Evolutionary conservation across 2,888 invertebrate species (phyloP).

Genomic region (Agonopterix heracliana): DNA sequence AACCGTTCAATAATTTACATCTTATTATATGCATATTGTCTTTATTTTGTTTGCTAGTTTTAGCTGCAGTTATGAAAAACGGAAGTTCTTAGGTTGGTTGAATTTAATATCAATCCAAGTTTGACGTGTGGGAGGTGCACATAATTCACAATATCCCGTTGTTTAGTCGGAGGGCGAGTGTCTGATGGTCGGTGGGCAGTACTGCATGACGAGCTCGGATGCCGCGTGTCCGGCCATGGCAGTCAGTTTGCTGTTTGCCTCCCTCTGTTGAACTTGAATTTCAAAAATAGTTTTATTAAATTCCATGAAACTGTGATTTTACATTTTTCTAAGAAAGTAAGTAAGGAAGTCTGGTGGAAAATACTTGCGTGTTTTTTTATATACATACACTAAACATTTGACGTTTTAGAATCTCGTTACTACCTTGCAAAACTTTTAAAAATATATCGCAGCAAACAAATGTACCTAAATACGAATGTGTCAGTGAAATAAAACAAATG

Average conservation of each 20-base stretch:
- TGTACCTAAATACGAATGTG: too few species aligned
- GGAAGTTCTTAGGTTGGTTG: not conserved
- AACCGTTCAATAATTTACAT: too few species aligned
- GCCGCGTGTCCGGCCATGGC: slow-evolving; percentile 25
- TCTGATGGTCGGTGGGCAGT: slow-evolving; percentile 48
- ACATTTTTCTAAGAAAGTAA: not conserved
- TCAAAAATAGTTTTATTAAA: not conserved
- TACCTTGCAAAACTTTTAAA: too few species aligned
- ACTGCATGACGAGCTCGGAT: slow-evolving; percentile 45
- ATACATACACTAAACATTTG: too few species aligned
- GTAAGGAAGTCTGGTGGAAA: too few species aligned
- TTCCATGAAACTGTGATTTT: not conserved
- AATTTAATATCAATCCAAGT: not conserved
- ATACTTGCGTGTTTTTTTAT: too few species aligned
- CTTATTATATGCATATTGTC: too few species aligned
- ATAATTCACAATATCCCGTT: slow-evolving; percentile 70
- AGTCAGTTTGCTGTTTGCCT: slow-evolving; percentile 36
- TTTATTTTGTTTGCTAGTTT: too few species aligned
- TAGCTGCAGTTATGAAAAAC: slow-evolving; percentile 1
- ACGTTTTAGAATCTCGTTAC: too few species aligned
- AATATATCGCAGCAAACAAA: too few species aligned
- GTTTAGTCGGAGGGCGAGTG: slow-evolving; percentile 45
- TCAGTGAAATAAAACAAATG: slow-evolving; percentile 5
- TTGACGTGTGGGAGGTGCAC: slow-evolving; percentile 49
- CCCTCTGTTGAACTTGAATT: slow-evolving; percentile 24